Base-by-base conservation (phyloP, 1,140 invertebrate species). In the Philopotamus ludificatus region DNA sequence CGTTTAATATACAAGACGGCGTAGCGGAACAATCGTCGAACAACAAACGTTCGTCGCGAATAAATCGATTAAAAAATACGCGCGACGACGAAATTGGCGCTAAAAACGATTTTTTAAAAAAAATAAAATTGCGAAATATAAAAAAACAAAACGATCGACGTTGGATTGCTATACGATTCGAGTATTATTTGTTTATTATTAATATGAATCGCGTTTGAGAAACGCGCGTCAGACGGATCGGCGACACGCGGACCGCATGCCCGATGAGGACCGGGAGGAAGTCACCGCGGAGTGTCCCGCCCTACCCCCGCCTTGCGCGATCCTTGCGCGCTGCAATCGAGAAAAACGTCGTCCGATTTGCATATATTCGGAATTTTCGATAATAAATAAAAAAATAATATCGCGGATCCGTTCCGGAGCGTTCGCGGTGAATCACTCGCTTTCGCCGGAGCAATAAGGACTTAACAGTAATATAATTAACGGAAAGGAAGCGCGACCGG, bases 401-500 rank as follows among this genome's bases (percentile, higher is more conserved):
- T 34, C n/a, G n/a, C n/a, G n/a, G n/a, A n/a, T n/a, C n/a, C n/a
- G n/a, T n/a, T n/a, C n/a, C n/a, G n/a, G n/a, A n/a, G n/a, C n/a
- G n/a, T n/a, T n/a, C n/a, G n/a, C n/a, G n/a, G n/a, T n/a, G n/a
- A n/a, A n/a, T n/a, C n/a, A n/a, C n/a, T n/a, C n/a, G n/a, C n/a
- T n/a, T n/a, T n/a, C n/a, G n/a, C n/a, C n/a, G n/a, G n/a, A n/a
- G n/a, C n/a, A n/a, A n/a, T n/a, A n/a, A n/a, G 12, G 28, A 34
- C 28, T 34, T 34, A 34, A 34, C 28, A 34, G 28, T 34, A 34
- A 34, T 34, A 68, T 68, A 64, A 64, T 68, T 68, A 68, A 68
- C 55, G 66, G 61, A 65, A 68, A 68, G 62, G 66, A 64, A 64
- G 62, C 66, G 61, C 61, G 62, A 68, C 66, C 66, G 66, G 66